Percentiles rank a stretch among this genome's conserved stretches.
Evolutionary conservation across 1,140 invertebrate species (phyloP).

Genomic region (Panagrolaimus sp.): DNA sequence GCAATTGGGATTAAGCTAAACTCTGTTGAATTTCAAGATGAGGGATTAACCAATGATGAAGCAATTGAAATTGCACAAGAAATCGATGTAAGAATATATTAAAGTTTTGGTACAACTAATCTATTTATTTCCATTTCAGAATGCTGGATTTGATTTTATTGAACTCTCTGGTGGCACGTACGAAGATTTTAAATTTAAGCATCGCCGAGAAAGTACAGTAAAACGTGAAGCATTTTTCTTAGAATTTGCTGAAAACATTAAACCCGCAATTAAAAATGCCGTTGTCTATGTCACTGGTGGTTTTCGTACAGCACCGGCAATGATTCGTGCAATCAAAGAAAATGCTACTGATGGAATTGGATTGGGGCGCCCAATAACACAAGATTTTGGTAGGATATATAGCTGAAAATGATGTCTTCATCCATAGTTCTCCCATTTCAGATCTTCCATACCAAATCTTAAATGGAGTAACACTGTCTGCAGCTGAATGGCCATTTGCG

Average conservation of each 20-base stretch:
- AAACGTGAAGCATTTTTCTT: constrained; percentile 21
- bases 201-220: constrained; percentile 29
- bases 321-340: constrained; percentile 20
- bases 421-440: not conserved
- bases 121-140: constrained; percentile 9
- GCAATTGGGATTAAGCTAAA: constrained; percentile 44
- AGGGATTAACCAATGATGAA: constrained; percentile 16
- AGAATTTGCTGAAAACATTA: constrained; percentile 18
- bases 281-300: constrained; percentile 29
- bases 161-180: constrained; percentile 22
- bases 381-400: constrained; percentile 24
- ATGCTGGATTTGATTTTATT: constrained; percentile 26
- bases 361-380: constrained; percentile 22
- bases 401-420: no score
- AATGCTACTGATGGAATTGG: constrained; percentile 20
- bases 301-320: constrained; percentile 18
- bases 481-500: constrained; percentile 19
- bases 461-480: not conserved
- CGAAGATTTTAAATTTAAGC: constrained; percentile 1
- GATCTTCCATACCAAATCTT: constrained; percentile 24
- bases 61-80: constrained; percentile 21
- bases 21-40: constrained; percentile 40
- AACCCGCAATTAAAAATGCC: constrained; percentile 27
- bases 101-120: no score
- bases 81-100: constrained; percentile 3